Conservation (phyloP, 2,113 vertebrate genomes). For the Callithrix jacchus region DNA sequence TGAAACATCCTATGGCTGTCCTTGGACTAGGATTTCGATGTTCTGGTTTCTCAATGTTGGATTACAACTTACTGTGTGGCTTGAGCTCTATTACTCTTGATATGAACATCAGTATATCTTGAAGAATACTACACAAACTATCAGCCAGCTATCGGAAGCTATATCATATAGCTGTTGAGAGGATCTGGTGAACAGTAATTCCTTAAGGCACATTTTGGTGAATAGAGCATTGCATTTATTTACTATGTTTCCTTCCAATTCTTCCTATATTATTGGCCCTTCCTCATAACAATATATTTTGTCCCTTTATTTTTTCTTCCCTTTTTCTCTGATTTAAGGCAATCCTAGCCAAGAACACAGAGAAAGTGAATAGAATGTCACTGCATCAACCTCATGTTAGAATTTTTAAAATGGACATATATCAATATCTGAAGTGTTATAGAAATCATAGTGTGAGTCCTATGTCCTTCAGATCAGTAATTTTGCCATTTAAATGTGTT, state of each 20-base stretch:
- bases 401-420: background rate
- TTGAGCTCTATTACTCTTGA: background rate
- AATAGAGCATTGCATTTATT: background rate
- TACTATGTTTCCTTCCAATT: background rate
- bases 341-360: background rate
- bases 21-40: background rate
- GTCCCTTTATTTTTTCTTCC: background rate
- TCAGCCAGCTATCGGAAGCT: background rate
- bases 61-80: background rate
- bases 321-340: background rate
- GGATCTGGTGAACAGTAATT: background rate
- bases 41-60: background rate
- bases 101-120: background rate
- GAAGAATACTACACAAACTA: background rate
- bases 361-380: background rate
- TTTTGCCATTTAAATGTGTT: background rate
- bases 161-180: background rate
- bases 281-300: background rate
- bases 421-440: background rate
- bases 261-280: background rate
- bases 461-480: background rate
- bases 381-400: background rate
- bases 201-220: background rate
- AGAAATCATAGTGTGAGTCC: background rate
- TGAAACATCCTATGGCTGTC: background rate